phyloP scores from a whole-genome alignment of 2,888 invertebrate species.

The Euphydryas editha region DNA sequence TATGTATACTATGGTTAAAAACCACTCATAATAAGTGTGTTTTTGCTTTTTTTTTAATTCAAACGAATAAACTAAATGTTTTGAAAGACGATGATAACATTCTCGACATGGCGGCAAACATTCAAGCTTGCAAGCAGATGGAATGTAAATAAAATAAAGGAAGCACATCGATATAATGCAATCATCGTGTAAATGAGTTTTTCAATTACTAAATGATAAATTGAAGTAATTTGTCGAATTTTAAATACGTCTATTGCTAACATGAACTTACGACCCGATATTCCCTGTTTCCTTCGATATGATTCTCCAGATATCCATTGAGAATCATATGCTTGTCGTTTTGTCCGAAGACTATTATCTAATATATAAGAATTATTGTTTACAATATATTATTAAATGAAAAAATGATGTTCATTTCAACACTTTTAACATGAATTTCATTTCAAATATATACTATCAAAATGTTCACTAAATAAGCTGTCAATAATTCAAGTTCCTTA shows the following conservation, averaged over 20 bases:
- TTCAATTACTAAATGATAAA: constrained; percentile 33
- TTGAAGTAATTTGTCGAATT: constrained; percentile 32
- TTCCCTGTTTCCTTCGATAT: constrained; percentile 86
- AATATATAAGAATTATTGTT: constrained; percentile 42
- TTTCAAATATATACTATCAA: constrained; percentile 13
- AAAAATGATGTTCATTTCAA: background rate
- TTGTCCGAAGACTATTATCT: constrained; percentile 73
- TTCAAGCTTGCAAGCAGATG: constrained; percentile 79
- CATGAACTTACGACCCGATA: constrained; percentile 85
- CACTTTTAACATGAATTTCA: background rate
- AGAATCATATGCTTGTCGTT: constrained; percentile 71
- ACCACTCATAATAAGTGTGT: constrained; percentile 26
- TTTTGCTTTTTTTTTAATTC: constrained; percentile 43
- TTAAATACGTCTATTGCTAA: constrained; percentile 51
- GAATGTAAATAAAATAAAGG: constrained; percentile 57
- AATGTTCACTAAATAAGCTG: background rate
- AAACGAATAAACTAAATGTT: constrained; percentile 35
- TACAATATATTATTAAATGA: constrained; percentile 10
- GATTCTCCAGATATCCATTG: constrained; percentile 76
- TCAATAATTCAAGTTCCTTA: constrained; percentile 68
- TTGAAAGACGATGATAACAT: constrained; percentile 75
- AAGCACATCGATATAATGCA: constrained; percentile 80
- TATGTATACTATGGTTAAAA: constrained; percentile 34
- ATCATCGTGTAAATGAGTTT: constrained; percentile 65
- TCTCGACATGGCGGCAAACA: constrained; percentile 72